Conservation (phyloP, 1,140 invertebrate species). For the Coptotermes formosanus region DNA sequence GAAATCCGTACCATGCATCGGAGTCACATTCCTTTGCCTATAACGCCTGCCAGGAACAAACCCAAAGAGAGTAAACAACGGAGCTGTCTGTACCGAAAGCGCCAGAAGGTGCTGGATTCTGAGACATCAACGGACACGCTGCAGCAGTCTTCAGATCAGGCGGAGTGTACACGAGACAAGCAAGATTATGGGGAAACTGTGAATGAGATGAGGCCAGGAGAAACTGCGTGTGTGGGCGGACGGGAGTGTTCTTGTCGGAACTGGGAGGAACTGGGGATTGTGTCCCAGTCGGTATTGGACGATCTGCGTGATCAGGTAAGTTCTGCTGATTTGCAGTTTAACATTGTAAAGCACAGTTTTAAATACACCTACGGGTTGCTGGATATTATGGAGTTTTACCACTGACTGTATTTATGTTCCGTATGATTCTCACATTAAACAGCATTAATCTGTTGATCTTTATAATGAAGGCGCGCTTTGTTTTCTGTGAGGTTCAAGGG, state of each 20-base stretch:
- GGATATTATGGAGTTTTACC: too few relatives aligned
- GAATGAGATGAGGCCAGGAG: neutral
- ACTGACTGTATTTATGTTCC: too few relatives aligned
- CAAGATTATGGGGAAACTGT: neutral
- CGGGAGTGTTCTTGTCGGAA: constrained; percentile 40
- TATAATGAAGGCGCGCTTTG: too few relatives aligned
- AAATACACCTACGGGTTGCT: too few relatives aligned
- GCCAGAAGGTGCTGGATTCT: neutral
- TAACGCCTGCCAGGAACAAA: constrained; percentile 21
- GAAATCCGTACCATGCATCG: neutral
- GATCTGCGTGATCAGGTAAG: constrained; percentile 57
- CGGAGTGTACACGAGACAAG: neutral
- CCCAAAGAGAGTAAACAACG: neutral
- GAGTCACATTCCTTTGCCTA: constrained; percentile 31
- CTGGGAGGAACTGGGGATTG: constrained; percentile 56
- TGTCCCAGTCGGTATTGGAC: constrained; percentile 51
- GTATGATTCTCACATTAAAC: too few relatives aligned
- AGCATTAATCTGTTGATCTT: too few relatives aligned
- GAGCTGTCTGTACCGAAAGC: constrained; percentile 8
- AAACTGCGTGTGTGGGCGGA: constrained; percentile 26
- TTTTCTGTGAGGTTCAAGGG: too few relatives aligned
- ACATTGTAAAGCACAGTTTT: too few relatives aligned
- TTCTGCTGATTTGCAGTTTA: too few relatives aligned
- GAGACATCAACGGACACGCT: neutral
- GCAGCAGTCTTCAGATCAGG: neutral